These are phyloP conservation scores for Arizona elegans DNA, from an alignment of 2,113 vertebrate genomes.

Conservation along the genomic window DNA sequence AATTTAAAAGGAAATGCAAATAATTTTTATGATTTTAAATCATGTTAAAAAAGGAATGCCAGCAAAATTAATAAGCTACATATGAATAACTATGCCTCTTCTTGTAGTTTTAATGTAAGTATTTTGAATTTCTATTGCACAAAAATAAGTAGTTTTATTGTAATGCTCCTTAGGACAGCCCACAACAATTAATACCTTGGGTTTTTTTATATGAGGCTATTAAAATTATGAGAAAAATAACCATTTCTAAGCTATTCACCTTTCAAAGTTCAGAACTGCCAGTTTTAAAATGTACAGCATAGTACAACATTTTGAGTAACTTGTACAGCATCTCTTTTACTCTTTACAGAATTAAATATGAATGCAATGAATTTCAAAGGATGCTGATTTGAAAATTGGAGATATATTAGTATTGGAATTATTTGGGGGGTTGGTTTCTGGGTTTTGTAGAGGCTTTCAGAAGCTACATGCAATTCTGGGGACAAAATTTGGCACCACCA, in stretches of 20 bases:
- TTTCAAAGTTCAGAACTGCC: neutral
- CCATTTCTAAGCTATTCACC: neutral
- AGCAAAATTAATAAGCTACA: fast-evolving
- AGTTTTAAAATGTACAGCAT: neutral
- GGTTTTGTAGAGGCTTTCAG: neutral
- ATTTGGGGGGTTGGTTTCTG: neutral
- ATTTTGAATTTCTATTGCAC: neutral
- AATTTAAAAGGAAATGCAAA: neutral
- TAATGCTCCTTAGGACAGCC: neutral
- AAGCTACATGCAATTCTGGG: neutral
- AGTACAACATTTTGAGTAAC: neutral
- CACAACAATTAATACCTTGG: too few species aligned
- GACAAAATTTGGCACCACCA: neutral
- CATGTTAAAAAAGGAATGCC: conserved; percentile 2
- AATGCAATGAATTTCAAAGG: neutral
- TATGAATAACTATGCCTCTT: neutral
- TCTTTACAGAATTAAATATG: neutral
- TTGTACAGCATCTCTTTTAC: neutral
- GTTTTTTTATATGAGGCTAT: neutral
- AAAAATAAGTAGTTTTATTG: neutral
- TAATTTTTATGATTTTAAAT: neutral
- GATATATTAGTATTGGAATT: neutral
- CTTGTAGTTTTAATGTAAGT: neutral
- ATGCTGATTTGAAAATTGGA: neutral
- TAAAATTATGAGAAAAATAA: neutral